Evolutionary conservation across 2,888 invertebrate species (phyloP), one percentile per base, ranked within the genome.

Genomic region (Pomacea canaliculata): DNA sequence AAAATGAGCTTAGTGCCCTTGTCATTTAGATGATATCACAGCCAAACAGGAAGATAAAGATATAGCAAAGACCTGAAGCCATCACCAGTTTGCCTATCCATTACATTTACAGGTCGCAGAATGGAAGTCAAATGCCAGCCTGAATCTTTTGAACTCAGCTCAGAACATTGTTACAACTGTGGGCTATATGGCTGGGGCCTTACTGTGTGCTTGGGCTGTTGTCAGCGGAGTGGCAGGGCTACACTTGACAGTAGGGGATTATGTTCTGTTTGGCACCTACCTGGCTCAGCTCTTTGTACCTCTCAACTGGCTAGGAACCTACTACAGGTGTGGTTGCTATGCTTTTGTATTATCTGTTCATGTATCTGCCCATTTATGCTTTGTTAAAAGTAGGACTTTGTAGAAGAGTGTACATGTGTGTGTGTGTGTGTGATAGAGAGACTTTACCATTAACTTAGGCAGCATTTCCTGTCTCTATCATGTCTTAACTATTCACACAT

Each of bases 231-330:
- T 88, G 9, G 84, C 84, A 59, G 82, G 84, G 46, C 80, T 86
- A 8, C 92, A 93, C 7, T 92, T 98, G 49, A 96, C 96, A 0
- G 95, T 98, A 19, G 99, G 99, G 49, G 98, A 98, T 90, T 99
- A 98, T 90, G 97, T 98, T 0, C 93, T 99, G 27, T 99, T 98
- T 91, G 95, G 97, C 0, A 95, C 97, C 3, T 99, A 99, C 88
- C 94, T 99, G 37, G 94, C 97, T 81, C 99, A 92, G 85, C 92
- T 99, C 48, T 99, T 98, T 89, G 95, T 96, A 78, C 99, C 99
- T 0, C 92, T 99, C 72, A 99, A 99, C 92, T 99, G 96, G 95
- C 97, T 99, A 89, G 99, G 99, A 51, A 98, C 98, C 5, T 98
- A 97, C 88, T 99, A 99, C 90, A 95, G 97, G 96, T 96, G 90